Evolutionary conservation across 35 echinoderm and acorn worm genomes (phyloP).

Genomic region (Holothuria glaberrima): DNA sequence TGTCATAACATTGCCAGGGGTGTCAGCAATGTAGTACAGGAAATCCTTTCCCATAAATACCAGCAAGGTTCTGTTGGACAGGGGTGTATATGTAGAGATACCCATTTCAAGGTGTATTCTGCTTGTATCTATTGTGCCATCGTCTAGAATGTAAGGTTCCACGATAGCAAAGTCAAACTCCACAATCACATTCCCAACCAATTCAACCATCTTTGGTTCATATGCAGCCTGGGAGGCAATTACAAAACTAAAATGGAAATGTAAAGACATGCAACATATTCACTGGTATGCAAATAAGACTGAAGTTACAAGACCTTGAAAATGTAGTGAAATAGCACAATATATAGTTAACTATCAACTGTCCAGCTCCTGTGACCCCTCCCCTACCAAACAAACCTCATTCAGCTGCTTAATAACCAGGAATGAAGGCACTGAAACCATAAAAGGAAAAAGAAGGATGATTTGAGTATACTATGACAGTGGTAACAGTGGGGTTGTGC

Average conservation of each 20-base stretch:
- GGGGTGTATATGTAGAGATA: constrained; percentile 56
- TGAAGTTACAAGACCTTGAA: too few species aligned
- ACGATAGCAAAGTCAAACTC: constrained; percentile 82
- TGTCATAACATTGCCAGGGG: constrained; percentile 37
- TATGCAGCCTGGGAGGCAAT: constrained; percentile 52
- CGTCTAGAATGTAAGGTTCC: constrained; percentile 39
- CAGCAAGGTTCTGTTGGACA: constrained; percentile 31
- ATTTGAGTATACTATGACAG: too few species aligned
- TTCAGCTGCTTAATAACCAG: too few species aligned
- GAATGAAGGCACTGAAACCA: too few species aligned
- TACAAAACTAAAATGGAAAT: constrained; percentile 44
- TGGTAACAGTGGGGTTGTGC: too few species aligned
- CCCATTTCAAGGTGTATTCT: constrained; percentile 54
- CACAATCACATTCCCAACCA: constrained; percentile 24
- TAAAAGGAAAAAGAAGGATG: too few species aligned
- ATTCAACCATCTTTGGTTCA: not conserved
- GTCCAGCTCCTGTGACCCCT: too few species aligned
- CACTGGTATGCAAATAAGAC: too few species aligned
- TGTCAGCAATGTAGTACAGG: constrained; percentile 48
- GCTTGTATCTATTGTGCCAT: constrained; percentile 51
- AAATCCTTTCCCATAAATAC: constrained; percentile 54
- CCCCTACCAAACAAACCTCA: too few species aligned
- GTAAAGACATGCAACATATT: too few species aligned
- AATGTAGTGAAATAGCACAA: too few species aligned
- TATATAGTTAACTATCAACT: too few species aligned